These are phyloP conservation scores for Agelaius phoeniceus DNA, from an alignment of 2,113 vertebrate species.

Conservation along the genomic window DNA sequence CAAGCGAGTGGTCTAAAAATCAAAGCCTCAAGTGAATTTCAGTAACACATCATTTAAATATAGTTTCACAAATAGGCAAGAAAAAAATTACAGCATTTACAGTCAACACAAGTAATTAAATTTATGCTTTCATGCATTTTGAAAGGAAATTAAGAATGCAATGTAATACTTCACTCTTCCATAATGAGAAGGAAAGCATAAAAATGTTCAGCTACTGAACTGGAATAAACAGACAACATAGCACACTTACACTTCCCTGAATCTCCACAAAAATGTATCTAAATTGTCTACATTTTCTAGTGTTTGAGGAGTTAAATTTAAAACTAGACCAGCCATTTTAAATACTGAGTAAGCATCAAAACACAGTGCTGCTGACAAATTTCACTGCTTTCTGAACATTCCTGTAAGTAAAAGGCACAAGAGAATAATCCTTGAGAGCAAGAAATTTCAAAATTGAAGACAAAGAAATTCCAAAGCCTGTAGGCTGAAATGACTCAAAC, in stretches of 20 bases:
- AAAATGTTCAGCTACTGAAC: not conserved
- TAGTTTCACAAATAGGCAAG: not conserved
- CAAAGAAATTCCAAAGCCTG: not conserved
- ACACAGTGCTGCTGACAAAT: not conserved
- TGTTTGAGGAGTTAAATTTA: not conserved
- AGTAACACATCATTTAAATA: not conserved
- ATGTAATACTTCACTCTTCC: not conserved
- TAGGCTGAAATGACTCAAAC: not conserved
- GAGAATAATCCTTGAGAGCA: not conserved
- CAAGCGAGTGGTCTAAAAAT: conserved; percentile 83
- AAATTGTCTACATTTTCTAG: not conserved
- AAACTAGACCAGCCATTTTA: not conserved
- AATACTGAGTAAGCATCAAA: not conserved
- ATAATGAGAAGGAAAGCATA: not conserved
- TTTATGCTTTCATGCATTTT: not conserved
- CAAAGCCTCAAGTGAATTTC: not conserved
- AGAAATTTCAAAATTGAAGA: not conserved
- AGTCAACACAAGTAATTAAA: not conserved
- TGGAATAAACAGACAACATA: not conserved
- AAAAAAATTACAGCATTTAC: not conserved
- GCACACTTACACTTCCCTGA: not conserved
- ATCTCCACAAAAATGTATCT: not conserved
- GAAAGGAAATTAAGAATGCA: not conserved
- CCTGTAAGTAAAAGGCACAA: not conserved
- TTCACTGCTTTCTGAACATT: not conserved